Evolutionary conservation across 2,113 vertebrate genomes (phyloP).

Genomic region (Halcyon senegalensis): DNA sequence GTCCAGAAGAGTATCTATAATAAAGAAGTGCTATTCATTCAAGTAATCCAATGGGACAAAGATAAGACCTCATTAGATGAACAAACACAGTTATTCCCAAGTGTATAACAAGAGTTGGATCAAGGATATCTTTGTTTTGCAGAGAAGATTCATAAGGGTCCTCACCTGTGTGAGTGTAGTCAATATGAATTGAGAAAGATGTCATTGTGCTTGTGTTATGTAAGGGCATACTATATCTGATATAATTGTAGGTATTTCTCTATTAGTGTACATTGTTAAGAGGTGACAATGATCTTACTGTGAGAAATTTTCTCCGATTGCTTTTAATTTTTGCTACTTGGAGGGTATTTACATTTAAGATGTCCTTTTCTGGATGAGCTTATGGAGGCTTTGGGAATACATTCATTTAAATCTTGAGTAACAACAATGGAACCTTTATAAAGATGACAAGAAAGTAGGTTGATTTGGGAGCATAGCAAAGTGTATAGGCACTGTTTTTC

Average conservation of each 20-base stretch:
- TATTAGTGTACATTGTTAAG: background rate
- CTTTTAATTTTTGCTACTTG: background rate
- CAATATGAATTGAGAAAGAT: background rate
- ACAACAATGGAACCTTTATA: background rate
- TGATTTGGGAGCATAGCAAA: accelerated
- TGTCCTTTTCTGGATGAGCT: background rate
- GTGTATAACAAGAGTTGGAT: background rate
- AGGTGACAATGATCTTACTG: background rate
- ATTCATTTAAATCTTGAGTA: background rate
- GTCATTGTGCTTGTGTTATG: background rate
- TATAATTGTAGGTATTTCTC: background rate
- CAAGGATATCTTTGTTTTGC: background rate
- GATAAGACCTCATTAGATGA: background rate
- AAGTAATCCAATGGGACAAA: background rate
- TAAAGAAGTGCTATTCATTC: background rate
- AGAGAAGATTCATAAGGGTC: background rate
- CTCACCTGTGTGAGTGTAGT: background rate
- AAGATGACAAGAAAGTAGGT: background rate
- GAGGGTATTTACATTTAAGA: background rate
- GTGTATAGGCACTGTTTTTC: background rate
- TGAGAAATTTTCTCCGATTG: background rate
- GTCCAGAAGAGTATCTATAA: background rate
- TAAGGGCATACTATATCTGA: background rate
- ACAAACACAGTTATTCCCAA: background rate
- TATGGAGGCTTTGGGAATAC: background rate